Conservation (phyloP, 1,140 invertebrate species). For the Hesperophylax magnus region DNA sequence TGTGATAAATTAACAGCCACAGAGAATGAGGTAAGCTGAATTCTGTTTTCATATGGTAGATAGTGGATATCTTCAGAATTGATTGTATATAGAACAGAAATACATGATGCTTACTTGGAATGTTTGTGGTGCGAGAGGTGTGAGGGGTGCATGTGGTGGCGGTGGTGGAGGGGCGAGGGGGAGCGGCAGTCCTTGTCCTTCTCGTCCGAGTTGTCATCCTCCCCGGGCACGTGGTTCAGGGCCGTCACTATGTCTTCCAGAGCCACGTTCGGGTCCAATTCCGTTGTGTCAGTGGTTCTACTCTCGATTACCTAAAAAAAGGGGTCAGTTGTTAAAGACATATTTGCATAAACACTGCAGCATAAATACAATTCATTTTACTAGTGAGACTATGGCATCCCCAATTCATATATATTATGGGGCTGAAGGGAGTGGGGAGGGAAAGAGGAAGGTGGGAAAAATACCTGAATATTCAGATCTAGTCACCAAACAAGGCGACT, state of each 20-base stretch:
- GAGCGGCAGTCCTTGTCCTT: constrained; percentile 61
- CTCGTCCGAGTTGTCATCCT: constrained; percentile 58
- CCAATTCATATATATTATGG: no score
- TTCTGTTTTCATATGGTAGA: no score
- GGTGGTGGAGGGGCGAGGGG: constrained; percentile 30
- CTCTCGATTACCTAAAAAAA: constrained; percentile 69
- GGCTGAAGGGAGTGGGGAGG: no score
- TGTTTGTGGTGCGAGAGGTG: constrained; percentile 53
- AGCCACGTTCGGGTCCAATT: constrained; percentile 74
- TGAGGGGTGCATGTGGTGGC: constrained; percentile 29
- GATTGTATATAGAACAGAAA: no score
- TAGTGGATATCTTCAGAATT: no score
- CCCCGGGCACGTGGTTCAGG: constrained; percentile 68
- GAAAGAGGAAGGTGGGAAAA: no score
- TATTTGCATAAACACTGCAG: background rate
- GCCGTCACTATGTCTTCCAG: constrained; percentile 76
- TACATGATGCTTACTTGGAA: constrained; percentile 43
- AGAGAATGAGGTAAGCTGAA: no score
- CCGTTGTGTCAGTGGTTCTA: constrained; percentile 70
- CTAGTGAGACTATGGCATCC: no score
- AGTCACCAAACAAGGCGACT: no score
- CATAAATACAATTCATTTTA: background rate
- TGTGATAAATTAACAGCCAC: no score
- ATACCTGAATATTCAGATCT: no score
- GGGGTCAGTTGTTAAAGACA: background rate